Conservation (phyloP, 2,888 invertebrate genomes). For the Bellardia pandia region DNA sequence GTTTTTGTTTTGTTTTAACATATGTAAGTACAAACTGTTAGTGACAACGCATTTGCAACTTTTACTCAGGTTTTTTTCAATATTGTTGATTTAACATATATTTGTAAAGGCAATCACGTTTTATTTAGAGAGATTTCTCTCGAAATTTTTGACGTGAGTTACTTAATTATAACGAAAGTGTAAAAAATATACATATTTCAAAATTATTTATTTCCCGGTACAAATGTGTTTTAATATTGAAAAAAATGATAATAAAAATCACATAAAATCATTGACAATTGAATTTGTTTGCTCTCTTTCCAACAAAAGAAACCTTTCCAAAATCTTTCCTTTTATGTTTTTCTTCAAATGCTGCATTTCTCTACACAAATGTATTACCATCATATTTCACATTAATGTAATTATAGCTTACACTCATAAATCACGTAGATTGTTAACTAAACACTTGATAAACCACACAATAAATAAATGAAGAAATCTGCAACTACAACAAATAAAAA, state of each 20-base stretch:
- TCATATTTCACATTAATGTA: conserved; percentile 36
- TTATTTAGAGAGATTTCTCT: conserved; percentile 5
- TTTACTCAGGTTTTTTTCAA: conserved; percentile 40
- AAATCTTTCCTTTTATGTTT: neutral
- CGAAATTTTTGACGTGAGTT: neutral
- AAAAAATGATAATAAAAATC: no score
- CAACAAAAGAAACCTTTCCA: neutral
- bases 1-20: conserved; percentile 1
- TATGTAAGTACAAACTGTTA: conserved; percentile 12
- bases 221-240: neutral
- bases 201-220: neutral
- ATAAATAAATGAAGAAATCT: conserved; percentile 43
- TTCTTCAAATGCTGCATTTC: neutral
- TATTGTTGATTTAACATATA: neutral
- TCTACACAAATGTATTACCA: neutral
- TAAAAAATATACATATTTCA: neutral
- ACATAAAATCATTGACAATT: no score
- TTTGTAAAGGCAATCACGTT: conserved; percentile 32
- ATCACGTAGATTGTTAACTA: conserved; percentile 62
- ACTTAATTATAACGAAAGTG: conserved; percentile 10
- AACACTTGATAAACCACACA: conserved; percentile 63
- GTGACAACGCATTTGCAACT: conserved; percentile 53
- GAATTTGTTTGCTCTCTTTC: neutral
- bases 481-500: conserved; percentile 15
- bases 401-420: conserved; percentile 51